These are phyloP conservation scores for Ormyrus labotus DNA, from an alignment of 2,888 invertebrate species.

Conservation along the genomic window DNA sequence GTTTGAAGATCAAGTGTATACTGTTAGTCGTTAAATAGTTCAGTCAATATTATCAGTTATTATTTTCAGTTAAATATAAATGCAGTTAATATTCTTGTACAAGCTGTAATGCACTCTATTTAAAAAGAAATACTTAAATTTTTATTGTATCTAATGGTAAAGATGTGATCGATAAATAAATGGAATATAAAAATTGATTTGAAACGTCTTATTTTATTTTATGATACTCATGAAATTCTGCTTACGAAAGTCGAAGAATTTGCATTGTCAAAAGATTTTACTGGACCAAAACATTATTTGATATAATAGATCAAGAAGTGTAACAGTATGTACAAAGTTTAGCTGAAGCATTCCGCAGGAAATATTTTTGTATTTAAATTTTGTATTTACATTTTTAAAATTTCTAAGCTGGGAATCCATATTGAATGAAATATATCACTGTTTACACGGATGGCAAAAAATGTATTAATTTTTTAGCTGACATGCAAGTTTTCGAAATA, in stretches of 20 bases:
- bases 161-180: too few relatives aligned
- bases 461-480: constrained; percentile 60
- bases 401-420: constrained; percentile 92
- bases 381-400: constrained; percentile 83
- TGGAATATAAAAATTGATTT: constrained; percentile 76
- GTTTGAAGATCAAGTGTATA: too few relatives aligned
- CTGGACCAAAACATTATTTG: constrained; percentile 77
- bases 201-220: constrained; percentile 86
- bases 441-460: constrained; percentile 80
- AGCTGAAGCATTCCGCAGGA: constrained; percentile 72
- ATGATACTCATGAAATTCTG: constrained; percentile 86
- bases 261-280: constrained; percentile 80
- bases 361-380: constrained; percentile 79
- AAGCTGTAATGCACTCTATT: too few relatives aligned
- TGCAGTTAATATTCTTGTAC: too few relatives aligned
- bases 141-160: too few relatives aligned
- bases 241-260: constrained; percentile 91
- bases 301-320: constrained; percentile 83
- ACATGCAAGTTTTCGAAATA: constrained; percentile 77
- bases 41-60: too few relatives aligned
- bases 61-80: too few relatives aligned
- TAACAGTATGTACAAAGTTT: constrained; percentile 75
- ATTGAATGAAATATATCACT: constrained; percentile 86
- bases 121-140: too few relatives aligned
- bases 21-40: too few relatives aligned